Evolutionary conservation across 2,797 vertebrate species (phyloP).

Genomic region (Onychomys arenicola): DNA sequence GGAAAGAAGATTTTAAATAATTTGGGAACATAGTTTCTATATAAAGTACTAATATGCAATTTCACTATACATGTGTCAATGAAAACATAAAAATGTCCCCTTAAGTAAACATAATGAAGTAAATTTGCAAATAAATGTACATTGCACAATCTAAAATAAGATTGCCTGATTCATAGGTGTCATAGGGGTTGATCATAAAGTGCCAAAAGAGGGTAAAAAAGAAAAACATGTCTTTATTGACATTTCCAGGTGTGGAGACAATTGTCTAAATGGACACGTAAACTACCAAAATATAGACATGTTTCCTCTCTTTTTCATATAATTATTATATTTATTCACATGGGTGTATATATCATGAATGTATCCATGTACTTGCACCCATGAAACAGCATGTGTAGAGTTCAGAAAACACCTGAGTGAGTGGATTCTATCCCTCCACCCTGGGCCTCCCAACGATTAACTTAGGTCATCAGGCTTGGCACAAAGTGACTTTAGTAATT

Average conservation of each 20-base stretch:
- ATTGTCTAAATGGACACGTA: background rate
- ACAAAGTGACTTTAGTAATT: too few species aligned
- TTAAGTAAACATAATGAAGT: background rate
- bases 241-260: background rate
- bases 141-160: background rate
- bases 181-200: background rate
- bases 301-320: background rate
- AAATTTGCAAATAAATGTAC: background rate
- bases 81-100: background rate
- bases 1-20: background rate
- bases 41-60: too few species aligned
- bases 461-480: background rate
- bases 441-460: background rate
- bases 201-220: too few species aligned
- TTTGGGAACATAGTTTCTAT: background rate
- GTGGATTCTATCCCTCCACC: background rate
- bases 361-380: background rate
- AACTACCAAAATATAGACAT: background rate
- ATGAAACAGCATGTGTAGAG: background rate
- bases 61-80: background rate
- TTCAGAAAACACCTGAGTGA: too few species aligned
- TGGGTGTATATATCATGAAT: background rate
- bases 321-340: background rate
- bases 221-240: too few species aligned
- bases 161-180: background rate